These are phyloP conservation scores for Drosophila subpulchrella DNA, from an alignment of 1,140 invertebrate species.

Conservation along the genomic window DNA sequence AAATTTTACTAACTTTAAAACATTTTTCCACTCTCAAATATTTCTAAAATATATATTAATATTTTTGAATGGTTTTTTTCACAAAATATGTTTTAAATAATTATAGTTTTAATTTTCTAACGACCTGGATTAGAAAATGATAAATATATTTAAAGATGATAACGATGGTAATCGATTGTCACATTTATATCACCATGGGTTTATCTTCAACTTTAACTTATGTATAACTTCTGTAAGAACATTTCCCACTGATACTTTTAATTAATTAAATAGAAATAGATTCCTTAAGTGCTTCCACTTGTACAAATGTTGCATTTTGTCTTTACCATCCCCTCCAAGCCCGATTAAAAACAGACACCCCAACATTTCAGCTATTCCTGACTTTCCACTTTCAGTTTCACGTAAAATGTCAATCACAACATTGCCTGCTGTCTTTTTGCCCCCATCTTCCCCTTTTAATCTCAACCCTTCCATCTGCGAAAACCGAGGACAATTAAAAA, in stretches of 20 bases:
- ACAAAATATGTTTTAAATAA: no score
- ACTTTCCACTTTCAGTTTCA: conserved; percentile 35
- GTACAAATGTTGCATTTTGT: conserved; percentile 7
- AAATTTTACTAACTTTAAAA: no score
- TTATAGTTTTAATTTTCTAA: no score
- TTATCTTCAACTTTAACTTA: not conserved
- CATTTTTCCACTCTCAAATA: no score
- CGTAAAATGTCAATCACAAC: conserved; percentile 73
- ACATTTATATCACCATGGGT: not conserved
- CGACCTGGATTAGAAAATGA: no score
- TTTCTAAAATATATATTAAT: no score
- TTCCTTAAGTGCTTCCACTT: not conserved
- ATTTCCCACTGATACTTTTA: not conserved
- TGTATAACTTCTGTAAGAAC: no score
- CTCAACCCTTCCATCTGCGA: conserved; percentile 20
- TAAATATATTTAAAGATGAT: no score
- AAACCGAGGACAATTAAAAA: conserved; percentile 77
- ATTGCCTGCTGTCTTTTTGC: conserved; percentile 7
- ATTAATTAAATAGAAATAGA: conserved; percentile 8
- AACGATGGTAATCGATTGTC: no score
- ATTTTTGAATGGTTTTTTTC: no score
- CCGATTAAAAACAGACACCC: not conserved
- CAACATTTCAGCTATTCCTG: not conserved
- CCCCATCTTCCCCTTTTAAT: not conserved
- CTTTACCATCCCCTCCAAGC: not conserved